These are phyloP conservation scores for Drosophila tristis DNA, from an alignment of 1,140 invertebrate species.

Conservation along the genomic window DNA sequence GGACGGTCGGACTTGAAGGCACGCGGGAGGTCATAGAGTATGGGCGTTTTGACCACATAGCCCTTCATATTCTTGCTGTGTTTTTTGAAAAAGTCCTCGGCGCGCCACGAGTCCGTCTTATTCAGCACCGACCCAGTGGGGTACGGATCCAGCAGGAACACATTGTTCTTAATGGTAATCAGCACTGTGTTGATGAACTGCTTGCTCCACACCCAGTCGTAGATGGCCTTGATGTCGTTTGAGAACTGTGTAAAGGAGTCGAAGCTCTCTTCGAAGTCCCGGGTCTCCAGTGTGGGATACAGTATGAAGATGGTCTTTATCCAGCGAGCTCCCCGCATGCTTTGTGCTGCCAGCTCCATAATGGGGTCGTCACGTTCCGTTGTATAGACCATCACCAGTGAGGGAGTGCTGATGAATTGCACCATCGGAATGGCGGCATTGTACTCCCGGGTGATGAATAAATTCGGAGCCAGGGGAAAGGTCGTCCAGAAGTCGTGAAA, in stretches of 20 bases:
- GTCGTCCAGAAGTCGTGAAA: constrained; percentile 54
- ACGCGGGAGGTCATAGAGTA: constrained; percentile 65
- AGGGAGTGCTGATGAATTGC: constrained; percentile 65
- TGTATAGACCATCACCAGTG: constrained; percentile 63
- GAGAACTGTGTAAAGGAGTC: constrained; percentile 31
- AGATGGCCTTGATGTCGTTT: constrained; percentile 25
- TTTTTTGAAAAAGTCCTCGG: constrained; percentile 50
- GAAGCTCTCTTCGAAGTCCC: constrained; percentile 23
- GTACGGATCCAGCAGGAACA: constrained; percentile 67
- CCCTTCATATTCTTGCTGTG: constrained; percentile 52
- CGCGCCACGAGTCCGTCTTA: constrained; percentile 50
- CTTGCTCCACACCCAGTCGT: constrained; percentile 64
- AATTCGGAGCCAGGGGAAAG: constrained; percentile 54
- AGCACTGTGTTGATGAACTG: constrained; percentile 67
- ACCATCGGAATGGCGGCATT: constrained; percentile 25
- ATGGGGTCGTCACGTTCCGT: constrained; percentile 66
- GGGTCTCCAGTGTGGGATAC: constrained; percentile 34
- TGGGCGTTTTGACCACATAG: constrained; percentile 55
- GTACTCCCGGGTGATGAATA: constrained; percentile 45
- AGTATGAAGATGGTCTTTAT: constrained; percentile 71
- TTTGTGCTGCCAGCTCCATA: constrained; percentile 67
- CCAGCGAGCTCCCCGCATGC: constrained; percentile 46
- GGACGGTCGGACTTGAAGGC: constrained; percentile 55
- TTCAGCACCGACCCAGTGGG: constrained; percentile 54
- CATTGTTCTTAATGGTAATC: constrained; percentile 58